These are phyloP conservation scores for Fragum whitleyi DNA, from an alignment of 2,888 invertebrate genomes.

Conservation along the genomic window DNA sequence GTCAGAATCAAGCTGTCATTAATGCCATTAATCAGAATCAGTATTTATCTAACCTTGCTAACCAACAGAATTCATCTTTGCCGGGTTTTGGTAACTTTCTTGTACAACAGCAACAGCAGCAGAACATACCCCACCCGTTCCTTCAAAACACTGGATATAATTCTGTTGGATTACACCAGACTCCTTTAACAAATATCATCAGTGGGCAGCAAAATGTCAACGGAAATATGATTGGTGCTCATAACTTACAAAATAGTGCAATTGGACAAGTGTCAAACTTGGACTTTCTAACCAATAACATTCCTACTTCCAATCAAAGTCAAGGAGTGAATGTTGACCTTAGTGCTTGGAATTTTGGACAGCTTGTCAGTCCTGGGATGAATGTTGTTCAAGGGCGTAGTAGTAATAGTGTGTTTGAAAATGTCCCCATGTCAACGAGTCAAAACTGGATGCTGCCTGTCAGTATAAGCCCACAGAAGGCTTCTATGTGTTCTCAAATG, in stretches of 20 bases:
- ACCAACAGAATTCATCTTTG: conserved; percentile 61
- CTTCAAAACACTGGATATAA: conserved; percentile 46
- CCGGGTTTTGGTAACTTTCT: conserved; percentile 78
- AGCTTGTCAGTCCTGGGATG: conserved; percentile 25
- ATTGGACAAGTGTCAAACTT: conserved; percentile 7
- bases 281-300: conserved; percentile 16
- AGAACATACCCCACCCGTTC: conserved; percentile 66
- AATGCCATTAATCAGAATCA: conserved; percentile 50
- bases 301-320: conserved; percentile 5
- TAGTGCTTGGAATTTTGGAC: conserved; percentile 50
- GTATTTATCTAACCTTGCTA: conserved; percentile 33
- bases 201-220: conserved; percentile 42
- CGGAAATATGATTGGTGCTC: conserved; percentile 47
- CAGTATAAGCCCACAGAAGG: neutral
- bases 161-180: conserved; percentile 40
- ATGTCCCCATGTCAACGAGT: neutral
- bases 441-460: neutral
- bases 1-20: conserved; percentile 44
- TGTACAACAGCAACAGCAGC: conserved; percentile 71
- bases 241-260: conserved; percentile 28
- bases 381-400: conserved; percentile 21
- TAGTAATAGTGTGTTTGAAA: neutral
- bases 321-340: conserved; percentile 49
- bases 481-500: neutral
- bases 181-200: conserved; percentile 36